Evolutionary conservation across 1,140 invertebrate species (phyloP), one percentile per base, ranked within the genome.

Genomic region (Drosophila micromelanica): DNA sequence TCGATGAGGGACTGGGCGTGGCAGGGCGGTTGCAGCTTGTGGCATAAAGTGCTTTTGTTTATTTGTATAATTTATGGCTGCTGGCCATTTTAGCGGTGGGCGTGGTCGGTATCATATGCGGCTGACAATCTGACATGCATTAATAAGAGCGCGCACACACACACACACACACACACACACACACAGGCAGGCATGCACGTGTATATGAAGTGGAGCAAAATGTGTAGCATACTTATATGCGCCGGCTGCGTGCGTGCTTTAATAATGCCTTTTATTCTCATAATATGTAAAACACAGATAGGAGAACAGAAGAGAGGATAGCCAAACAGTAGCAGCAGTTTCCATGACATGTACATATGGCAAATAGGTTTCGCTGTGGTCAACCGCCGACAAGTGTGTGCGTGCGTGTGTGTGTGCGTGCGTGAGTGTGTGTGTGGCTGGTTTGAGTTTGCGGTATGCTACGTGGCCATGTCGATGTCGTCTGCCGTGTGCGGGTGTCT

Each of bases 191-290:
- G 5, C 15, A 35, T 23, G 12, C 17, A 27, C 38, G 38, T 43
- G 27, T 52, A 17, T 51, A 30, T 69, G 48, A 56, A 46, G 38
- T 13, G 20, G 13, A 52, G 27, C 40, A 17, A 35, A 72, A 73
- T 55, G 17, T 67, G 45, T 68, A 59, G 70, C 71, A 73, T 69
- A 73, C 64, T 69, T 68, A 56, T 69, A 42, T 56, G 64, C 63
- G 49, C 55, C 23, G 32, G 23, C 43, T 73, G 71, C 56, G 56
- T 69, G 56, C 64, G 71, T 73, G 64, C 64, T 62, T 43, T 51
- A 62, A 73, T 73, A 73, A 73, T 73, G 71, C 51, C 42, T 61
- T 56, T 48, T 60, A 49, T 62, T 49, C 48, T n/a, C 7, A 15
- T 11, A 51, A 64, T 48, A 40, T 63, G 38, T 38, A 40, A 52